phyloP scores from a whole-genome alignment of 2,888 invertebrate genomes.

The Podotricha telesiphe region DNA sequence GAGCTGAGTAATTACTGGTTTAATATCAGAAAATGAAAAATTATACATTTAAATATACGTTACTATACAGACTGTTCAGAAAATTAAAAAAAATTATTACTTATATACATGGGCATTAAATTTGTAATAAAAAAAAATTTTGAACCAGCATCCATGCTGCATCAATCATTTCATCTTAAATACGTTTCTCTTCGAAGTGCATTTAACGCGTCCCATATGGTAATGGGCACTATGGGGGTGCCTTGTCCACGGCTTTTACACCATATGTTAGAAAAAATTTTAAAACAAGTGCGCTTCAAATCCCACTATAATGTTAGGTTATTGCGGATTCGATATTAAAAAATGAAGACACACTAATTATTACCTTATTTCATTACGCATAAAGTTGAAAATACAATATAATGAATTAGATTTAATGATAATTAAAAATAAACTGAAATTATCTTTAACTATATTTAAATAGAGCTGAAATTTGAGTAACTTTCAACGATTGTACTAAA shows the following conservation, averaged over 20 bases:
- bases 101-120: too few relatives aligned
- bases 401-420: constrained; percentile 23
- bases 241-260: constrained; percentile 79
- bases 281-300: constrained; percentile 77
- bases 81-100: too few relatives aligned
- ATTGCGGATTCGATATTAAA: constrained; percentile 59
- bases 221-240: constrained; percentile 73
- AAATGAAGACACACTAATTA: not conserved
- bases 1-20: too few relatives aligned
- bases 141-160: constrained; percentile 14
- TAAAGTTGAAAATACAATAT: constrained; percentile 47
- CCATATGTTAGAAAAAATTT: constrained; percentile 82
- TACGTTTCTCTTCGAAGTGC: constrained; percentile 77
- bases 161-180: constrained; percentile 46
- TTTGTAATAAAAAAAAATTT: not conserved
- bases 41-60: too few relatives aligned
- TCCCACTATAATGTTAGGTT: constrained; percentile 67
- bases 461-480: constrained; percentile 48
- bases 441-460: constrained; percentile 35
- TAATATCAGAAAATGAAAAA: too few relatives aligned
- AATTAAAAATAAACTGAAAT: constrained; percentile 41
- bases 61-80: too few relatives aligned
- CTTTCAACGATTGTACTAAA: constrained; percentile 47
- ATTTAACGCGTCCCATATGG: constrained; percentile 82
- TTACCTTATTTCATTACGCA: constrained; percentile 43